Percentiles rank a stretch among this genome's conserved stretches.
phyloP scores from a whole-genome alignment of 92 coral and sea anemone species.

The Bergia puertoricense region DNA sequence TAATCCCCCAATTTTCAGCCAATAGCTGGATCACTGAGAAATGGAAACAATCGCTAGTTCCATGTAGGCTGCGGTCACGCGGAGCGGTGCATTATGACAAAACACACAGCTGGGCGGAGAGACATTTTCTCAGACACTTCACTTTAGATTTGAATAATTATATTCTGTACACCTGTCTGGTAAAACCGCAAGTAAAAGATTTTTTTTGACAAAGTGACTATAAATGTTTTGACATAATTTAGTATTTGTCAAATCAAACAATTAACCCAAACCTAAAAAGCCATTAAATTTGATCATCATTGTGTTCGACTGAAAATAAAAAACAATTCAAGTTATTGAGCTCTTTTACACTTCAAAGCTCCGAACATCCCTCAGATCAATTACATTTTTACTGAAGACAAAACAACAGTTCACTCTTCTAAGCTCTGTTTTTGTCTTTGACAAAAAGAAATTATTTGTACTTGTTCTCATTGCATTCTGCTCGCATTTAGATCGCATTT shows the following conservation, averaged over 20 bases:
- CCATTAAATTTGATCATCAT: neutral
- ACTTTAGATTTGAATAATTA: neutral
- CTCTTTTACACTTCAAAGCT: slow-evolving; percentile 8
- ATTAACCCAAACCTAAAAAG: neutral
- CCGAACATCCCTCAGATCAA: neutral
- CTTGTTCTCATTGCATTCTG: neutral
- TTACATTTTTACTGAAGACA: neutral
- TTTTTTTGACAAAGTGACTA: neutral
- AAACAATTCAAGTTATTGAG: neutral
- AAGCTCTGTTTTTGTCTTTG: neutral
- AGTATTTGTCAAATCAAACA: neutral
- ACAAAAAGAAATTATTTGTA: neutral
- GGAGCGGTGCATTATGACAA: slow-evolving; percentile 2
- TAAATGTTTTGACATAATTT: neutral
- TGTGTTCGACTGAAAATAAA: neutral
- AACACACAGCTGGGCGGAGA: neutral
- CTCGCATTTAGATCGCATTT: neutral
- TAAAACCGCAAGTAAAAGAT: neutral
- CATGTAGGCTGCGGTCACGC: neutral
- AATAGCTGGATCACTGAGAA: neutral
- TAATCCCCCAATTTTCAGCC: neutral
- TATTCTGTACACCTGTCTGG: neutral
- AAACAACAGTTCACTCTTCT: neutral
- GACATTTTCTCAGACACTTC: neutral
- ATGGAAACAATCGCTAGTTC: neutral